Base-by-base conservation (phyloP, 2,797 vertebrate genomes). In the Zalophus californianus region DNA sequence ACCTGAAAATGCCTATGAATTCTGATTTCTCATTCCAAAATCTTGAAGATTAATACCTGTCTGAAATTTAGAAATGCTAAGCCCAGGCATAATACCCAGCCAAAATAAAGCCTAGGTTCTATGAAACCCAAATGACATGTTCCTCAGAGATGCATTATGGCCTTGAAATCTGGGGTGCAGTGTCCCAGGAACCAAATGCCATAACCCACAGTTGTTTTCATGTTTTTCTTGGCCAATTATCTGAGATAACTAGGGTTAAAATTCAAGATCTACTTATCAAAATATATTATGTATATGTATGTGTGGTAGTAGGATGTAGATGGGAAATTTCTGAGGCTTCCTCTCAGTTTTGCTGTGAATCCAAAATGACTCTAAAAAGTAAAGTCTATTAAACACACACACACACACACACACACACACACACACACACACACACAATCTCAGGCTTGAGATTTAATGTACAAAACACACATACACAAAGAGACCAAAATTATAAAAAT, bases 11-110 rank as follows among this genome's bases (percentile, higher is more conserved):
- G 23, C 12, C 18, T 80, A 64, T 20, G n/a, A 86, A 96, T 80
- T 92, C 21, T 85, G 83, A 66, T 58, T 90, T 93, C 52, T 95
- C n/a, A n/a, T 90, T 87, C 23, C 60, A 75, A 91, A 93, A 93
- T n/a, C 27, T 62, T 92, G 32, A 83, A 93, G 29, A 78, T 48
- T 95, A 68, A 32, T 60, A 90, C 87, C 41, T 85, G 54, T 52
- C 56, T 72, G 8, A 35, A 88, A 94, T 68, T 93, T 92, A 29
- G 29, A 90, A 94, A 78, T 66, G 32, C 54, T 77, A 85, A 95
- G 20, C 35, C 7, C 27, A 97, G 41, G 5, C 41, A 94, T 10
- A 0, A 15, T 60, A 15, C n/a, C 82, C 85, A 7, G 29, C n/a
- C 68, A 92, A 93, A 96, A 84, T 87, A 56, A 85, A 95, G 56